phyloP scores from a whole-genome alignment of 2,113 vertebrate species.

The Nyctereutes procyonoides region DNA sequence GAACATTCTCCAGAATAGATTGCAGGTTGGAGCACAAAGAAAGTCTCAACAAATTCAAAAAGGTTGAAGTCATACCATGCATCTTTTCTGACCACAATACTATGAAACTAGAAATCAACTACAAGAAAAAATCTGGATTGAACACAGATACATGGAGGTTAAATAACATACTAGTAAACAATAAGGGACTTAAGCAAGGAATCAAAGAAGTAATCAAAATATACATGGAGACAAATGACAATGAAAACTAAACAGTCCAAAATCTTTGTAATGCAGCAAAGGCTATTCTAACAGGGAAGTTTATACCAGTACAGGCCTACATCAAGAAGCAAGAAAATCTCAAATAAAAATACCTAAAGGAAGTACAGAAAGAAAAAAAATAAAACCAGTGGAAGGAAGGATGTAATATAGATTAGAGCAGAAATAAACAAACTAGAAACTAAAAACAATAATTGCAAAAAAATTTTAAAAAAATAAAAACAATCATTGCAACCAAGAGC shows the following conservation, averaged over 20 bases:
- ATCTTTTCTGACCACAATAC: neutral
- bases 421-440: neutral
- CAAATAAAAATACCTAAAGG: neutral
- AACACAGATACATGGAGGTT: neutral
- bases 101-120: neutral
- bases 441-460: neutral
- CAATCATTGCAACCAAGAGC: neutral
- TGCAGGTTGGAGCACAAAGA: neutral
- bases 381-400: neutral
- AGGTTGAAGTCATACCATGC: neutral
- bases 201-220: neutral
- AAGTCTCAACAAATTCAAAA: neutral
- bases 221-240: neutral
- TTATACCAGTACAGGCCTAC: neutral
- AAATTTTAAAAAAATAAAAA: no score
- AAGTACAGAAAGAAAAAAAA: neutral
- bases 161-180: neutral
- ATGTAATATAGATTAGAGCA: neutral
- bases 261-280: neutral
- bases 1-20: neutral
- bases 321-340: neutral
- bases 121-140: neutral
- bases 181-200: neutral
- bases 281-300: neutral
- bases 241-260: neutral